Conservation (phyloP, 2,113 vertebrate genomes). For the Gavialis gangeticus region DNA sequence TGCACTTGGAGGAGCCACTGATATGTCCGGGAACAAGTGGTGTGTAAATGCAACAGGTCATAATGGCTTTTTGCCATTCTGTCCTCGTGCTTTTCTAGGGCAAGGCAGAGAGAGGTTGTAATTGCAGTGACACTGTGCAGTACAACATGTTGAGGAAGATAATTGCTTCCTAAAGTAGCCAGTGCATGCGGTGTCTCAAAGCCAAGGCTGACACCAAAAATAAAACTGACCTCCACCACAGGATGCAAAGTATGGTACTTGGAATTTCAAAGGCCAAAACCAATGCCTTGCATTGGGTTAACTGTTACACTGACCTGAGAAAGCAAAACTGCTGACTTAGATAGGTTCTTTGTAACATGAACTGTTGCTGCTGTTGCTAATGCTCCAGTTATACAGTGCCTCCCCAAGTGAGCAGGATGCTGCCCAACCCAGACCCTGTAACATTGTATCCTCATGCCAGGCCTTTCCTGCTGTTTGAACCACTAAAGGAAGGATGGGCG, state of each 20-base stretch:
- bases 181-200: conserved; percentile 13
- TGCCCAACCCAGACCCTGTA: too few relatives aligned
- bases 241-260: neutral
- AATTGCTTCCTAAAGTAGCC: conserved; percentile 38
- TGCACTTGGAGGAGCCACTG: neutral
- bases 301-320: neutral
- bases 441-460: too few relatives aligned
- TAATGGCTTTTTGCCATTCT: neutral
- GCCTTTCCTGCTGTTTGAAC: too few relatives aligned
- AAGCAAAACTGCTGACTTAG: neutral
- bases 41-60: neutral
- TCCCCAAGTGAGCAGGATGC: too few relatives aligned
- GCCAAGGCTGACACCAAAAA: conserved; percentile 33
- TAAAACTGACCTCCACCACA: neutral
- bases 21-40: neutral
- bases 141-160: conserved; percentile 1
- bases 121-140: neutral
- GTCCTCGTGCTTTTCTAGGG: conserved; percentile 28
- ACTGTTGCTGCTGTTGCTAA: neutral
- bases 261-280: neutral
- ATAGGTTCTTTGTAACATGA: neutral
- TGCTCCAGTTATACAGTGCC: too few relatives aligned
- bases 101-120: conserved; percentile 21
- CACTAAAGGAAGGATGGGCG: too few relatives aligned
- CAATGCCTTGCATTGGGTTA: neutral